Percentiles rank a stretch among this genome's conserved stretches.
phyloP scores from a whole-genome alignment of 2,797 vertebrate species.

The Momotus momota region DNA sequence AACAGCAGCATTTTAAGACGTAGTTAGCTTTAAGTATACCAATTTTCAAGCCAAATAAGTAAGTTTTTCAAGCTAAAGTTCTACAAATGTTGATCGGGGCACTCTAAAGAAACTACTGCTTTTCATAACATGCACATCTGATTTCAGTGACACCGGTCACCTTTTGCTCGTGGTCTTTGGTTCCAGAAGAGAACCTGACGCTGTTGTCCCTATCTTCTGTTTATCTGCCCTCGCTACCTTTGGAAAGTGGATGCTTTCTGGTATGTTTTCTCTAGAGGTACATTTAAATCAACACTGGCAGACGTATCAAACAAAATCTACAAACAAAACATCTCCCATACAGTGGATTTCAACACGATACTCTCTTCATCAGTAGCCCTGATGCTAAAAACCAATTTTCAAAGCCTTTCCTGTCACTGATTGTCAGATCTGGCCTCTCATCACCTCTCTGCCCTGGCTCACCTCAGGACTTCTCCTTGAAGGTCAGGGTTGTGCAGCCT shows the following conservation, averaged over 20 bases:
- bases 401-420: accelerated
- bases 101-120: background rate
- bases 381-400: background rate
- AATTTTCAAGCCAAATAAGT: background rate
- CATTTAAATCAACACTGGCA: background rate
- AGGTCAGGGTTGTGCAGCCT: background rate
- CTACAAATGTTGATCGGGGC: background rate
- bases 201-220: background rate
- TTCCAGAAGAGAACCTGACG: background rate
- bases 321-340: background rate
- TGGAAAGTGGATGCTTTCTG: background rate
- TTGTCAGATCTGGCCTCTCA: background rate
- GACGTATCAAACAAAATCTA: background rate
- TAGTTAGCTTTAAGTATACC: background rate
- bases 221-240: background rate
- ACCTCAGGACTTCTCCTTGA: background rate
- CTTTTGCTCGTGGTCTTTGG: accelerated
- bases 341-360: background rate
- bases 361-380: background rate
- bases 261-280: background rate
- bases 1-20: background rate
- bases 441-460: background rate
- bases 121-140: accelerated
- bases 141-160: accelerated
- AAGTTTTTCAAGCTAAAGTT: background rate